Conservation (phyloP, 2,113 vertebrate species). For the Hydrochoerus hydrochaeris region DNA sequence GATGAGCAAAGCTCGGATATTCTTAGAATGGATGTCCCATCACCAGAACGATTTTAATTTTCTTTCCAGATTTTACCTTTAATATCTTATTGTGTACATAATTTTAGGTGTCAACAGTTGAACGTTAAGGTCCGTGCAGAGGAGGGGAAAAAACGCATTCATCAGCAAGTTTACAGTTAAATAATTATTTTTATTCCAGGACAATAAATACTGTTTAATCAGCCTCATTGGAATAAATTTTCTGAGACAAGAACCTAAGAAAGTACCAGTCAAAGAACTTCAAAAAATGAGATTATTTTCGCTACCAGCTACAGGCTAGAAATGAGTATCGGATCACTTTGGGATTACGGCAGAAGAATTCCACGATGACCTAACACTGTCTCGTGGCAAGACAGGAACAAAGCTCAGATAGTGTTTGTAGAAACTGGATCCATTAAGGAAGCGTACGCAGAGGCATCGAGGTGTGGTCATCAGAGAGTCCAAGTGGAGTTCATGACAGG, state of each 20-base stretch:
- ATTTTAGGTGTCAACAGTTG: not conserved
- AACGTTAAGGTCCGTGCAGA: not conserved
- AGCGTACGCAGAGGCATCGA: no score
- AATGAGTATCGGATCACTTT: not conserved
- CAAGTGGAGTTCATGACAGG: not conserved
- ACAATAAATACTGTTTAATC: not conserved
- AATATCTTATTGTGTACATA: not conserved
- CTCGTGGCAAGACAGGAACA: not conserved
- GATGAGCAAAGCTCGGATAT: not conserved
- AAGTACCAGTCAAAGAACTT: not conserved
- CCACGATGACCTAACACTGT: rapidly evolving
- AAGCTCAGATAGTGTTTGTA: not conserved
- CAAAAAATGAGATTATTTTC: not conserved
- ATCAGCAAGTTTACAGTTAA: not conserved
- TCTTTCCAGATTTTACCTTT: not conserved
- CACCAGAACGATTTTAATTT: not conserved
- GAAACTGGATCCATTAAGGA: not conserved
- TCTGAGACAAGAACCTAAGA: not conserved
- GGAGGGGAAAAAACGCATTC: not conserved
- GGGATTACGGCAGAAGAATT: not conserved
- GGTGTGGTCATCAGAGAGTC: not conserved
- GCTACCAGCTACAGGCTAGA: not conserved
- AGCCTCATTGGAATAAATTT: not conserved
- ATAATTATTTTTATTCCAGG: not conserved
- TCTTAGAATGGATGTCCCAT: not conserved